Evolutionary conservation across 2,888 invertebrate species (phyloP).

Genomic region (Acleris literana): DNA sequence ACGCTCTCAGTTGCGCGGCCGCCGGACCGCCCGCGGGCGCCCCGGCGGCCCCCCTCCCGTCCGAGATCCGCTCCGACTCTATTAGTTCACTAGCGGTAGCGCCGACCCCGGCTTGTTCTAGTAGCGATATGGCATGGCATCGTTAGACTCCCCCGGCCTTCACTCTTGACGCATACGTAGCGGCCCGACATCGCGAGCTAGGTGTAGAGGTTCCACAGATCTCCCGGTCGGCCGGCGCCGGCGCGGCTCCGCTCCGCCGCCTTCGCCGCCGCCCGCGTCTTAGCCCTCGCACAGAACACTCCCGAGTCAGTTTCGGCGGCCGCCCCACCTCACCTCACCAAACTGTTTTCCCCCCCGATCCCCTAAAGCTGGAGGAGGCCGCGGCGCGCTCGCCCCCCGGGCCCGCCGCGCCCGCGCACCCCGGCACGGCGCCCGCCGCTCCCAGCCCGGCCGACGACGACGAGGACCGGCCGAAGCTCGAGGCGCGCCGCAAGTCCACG

Average conservation of each 20-base stretch:
- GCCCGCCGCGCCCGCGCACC: too few species aligned
- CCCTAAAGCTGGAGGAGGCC: slow-evolving; percentile 68
- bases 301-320: slow-evolving; percentile 39
- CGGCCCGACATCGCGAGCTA: slow-evolving; percentile 36
- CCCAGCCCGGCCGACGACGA: slow-evolving; percentile 50
- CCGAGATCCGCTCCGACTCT: slow-evolving; percentile 30
- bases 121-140: slow-evolving; percentile 74
- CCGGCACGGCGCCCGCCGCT: slow-evolving; percentile 38
- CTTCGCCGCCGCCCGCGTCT: slow-evolving; percentile 8
- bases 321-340: slow-evolving; percentile 60
- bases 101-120: slow-evolving; percentile 64
- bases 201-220: slow-evolving; percentile 29
- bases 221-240: not conserved
- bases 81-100: slow-evolving; percentile 55
- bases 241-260: slow-evolving; percentile 12
- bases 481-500: slow-evolving; percentile 85
- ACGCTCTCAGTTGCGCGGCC: slow-evolving; percentile 59
- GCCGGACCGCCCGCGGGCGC: slow-evolving; percentile 40
- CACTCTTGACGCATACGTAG: slow-evolving; percentile 36
- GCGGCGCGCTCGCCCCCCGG: slow-evolving; percentile 42
- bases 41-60: slow-evolving; percentile 37
- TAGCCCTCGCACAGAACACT: slow-evolving; percentile 28
- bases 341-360: slow-evolving; percentile 64
- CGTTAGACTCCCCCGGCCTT: slow-evolving; percentile 65
- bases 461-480: slow-evolving; percentile 62